A percentile compares a stretch with the other conserved stretches of the same genome.
phyloP scores from a whole-genome alignment of 2,113 vertebrate species.

The Cardinalis cardinalis region DNA sequence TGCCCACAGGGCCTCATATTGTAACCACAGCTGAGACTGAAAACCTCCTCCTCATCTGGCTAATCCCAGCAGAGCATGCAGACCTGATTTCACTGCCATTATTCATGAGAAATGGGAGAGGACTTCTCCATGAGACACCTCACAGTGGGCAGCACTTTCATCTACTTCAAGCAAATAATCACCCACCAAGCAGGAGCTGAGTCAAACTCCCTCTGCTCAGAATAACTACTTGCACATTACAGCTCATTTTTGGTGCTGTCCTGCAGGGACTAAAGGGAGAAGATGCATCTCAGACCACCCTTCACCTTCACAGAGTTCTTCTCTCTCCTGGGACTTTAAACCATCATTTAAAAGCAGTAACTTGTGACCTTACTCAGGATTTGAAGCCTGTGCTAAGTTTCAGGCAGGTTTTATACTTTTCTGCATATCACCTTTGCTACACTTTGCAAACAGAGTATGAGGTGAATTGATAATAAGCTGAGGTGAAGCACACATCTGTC shows the following conservation, averaged over 20 bases:
- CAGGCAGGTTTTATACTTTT: conserved; percentile 10
- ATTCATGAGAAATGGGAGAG: background rate
- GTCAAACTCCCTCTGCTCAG: background rate
- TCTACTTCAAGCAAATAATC: background rate
- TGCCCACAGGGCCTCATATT: background rate
- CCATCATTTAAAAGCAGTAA: background rate
- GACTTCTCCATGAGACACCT: background rate
- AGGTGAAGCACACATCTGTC: conserved; percentile 11
- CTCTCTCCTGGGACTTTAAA: background rate
- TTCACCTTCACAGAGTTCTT: background rate
- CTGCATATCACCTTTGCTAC: background rate
- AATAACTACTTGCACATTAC: background rate
- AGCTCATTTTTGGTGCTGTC: background rate
- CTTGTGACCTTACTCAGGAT: background rate
- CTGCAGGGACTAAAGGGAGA: background rate
- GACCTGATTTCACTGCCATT: background rate
- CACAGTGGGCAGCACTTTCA: background rate
- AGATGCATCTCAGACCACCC: background rate
- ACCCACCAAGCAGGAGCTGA: background rate
- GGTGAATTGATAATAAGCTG: conserved; percentile 16
- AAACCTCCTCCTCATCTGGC: background rate
- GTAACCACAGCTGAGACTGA: background rate
- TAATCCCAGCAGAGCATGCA: background rate
- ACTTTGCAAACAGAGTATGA: background rate
- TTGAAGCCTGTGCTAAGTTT: background rate